These are phyloP conservation scores for Anoplolepis gracilipes DNA, from an alignment of 1,140 invertebrate genomes.

Conservation along the genomic window DNA sequence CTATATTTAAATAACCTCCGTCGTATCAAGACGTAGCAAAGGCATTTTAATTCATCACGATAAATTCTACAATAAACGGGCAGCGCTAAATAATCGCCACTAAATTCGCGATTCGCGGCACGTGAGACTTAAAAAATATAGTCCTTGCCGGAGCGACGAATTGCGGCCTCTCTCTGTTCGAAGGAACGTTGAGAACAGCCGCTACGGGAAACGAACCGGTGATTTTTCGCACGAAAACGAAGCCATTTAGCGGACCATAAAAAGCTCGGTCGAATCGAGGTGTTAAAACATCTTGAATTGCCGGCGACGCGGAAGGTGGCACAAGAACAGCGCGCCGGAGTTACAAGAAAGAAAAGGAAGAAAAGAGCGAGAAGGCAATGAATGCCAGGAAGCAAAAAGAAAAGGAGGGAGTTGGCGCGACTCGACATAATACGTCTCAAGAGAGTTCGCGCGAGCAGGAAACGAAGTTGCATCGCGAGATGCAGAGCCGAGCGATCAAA, in stretches of 20 bases:
- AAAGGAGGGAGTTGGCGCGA: background rate
- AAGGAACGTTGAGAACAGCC: background rate
- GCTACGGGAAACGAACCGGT: slow-evolving; percentile 4
- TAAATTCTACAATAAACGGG: slow-evolving; percentile 26
- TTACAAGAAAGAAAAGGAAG: background rate
- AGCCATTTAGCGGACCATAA: slow-evolving; percentile 42
- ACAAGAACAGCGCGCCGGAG: background rate
- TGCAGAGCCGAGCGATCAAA: slow-evolving; percentile 16
- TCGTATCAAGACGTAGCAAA: slow-evolving; percentile 36
- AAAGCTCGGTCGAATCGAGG: slow-evolving; percentile 10
- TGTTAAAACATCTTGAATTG: slow-evolving; percentile 37
- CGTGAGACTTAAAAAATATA: slow-evolving; percentile 18
- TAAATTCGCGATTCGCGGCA: slow-evolving; percentile 36
- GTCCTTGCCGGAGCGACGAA: background rate
- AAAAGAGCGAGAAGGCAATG: background rate
- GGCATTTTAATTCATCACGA: slow-evolving; percentile 40
- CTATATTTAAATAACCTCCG: slow-evolving; percentile 36
- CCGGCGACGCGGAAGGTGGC: background rate
- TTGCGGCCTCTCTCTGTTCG: background rate
- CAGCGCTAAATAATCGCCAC: slow-evolving; percentile 6
- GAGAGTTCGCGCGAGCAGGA: background rate
- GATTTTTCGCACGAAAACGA: slow-evolving; percentile 41
- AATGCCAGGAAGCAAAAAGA: background rate
- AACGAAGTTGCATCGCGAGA: slow-evolving; percentile 31
- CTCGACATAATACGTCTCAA: background rate